Base-by-base conservation (phyloP, 2,113 vertebrate species). In the Sakesphorus luctuosus region DNA sequence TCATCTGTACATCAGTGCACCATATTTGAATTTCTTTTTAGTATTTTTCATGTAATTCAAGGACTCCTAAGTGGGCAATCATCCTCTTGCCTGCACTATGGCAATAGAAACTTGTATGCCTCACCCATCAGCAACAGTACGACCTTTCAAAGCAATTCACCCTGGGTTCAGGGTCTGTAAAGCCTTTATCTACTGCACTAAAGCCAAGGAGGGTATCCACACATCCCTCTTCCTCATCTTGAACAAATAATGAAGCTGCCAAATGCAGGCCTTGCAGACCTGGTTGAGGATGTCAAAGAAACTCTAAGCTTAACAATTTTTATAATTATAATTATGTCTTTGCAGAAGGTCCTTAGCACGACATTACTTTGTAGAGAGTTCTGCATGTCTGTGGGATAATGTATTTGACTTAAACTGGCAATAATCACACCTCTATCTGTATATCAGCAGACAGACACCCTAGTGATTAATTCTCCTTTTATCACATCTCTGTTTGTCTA, bases 391-490 rank as follows among this genome's bases (percentile, higher is more conserved):
- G 55, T 38, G 55, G 90, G 88, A 93, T 86, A 94, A 88, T 1
- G 2, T 38, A 58, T 80, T 83, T 88, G 59, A 69, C 50, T 88
- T 66, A 44, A 83, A 26, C 72, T 73, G 63, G 24, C 49, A 73
- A 77, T 3, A 23, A 82, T 85, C 71, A 58, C 11, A 4, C 77
- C 59, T 88, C 44, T 93, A 83, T 95, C 87, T 83, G 52, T 73
- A 1, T 62, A 93, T 88, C 88, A 92, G 72, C 46, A 95, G 92
- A 87, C 74, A 95, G 90, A 69, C 79, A 93, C 6, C 36, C 67
- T 24, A 71, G 67, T 84, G 83, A 94, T 95, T 85, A 85, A 86
- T 93, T 76, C 36, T 67, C 72, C 89, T 87, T 78, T 91, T 82
- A 97, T 82, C 93, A 46, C 36, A 2, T 61, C 75, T 94, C 56